phyloP scores from a whole-genome alignment of 2,797 vertebrate species.

The Tamandua tetradactyla region DNA sequence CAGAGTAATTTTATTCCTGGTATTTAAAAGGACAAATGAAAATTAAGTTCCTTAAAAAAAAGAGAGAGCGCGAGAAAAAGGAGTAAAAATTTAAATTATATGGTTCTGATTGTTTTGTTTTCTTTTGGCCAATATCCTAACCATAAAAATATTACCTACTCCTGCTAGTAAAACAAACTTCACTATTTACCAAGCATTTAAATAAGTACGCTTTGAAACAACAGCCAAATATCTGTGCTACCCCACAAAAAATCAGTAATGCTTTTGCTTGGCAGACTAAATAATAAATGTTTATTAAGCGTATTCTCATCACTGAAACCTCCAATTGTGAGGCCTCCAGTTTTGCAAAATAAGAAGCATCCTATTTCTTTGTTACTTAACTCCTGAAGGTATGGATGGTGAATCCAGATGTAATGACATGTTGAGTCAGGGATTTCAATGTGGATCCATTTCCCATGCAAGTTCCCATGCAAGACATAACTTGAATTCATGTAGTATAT shows the following conservation, averaged over 20 bases:
- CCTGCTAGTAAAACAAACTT: constrained; percentile 44
- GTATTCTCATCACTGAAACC: constrained; percentile 55
- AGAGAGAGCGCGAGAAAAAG: too few relatives aligned
- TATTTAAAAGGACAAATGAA: constrained; percentile 15
- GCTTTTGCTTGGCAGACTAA: constrained; percentile 17
- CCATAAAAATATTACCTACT: constrained; percentile 43
- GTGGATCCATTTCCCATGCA: not conserved
- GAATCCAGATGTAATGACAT: not conserved
- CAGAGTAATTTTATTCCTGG: not conserved
- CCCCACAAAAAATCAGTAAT: constrained; percentile 26
- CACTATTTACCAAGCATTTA: constrained; percentile 39
- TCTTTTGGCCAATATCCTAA: not conserved
- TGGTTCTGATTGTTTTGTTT: constrained; percentile 9
- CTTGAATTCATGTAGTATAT: not conserved
- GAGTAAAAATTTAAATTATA: not conserved
- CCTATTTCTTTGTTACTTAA: not conserved
- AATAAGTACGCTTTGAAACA: constrained; percentile 38
- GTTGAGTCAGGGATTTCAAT: not conserved
- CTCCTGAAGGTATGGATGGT: not conserved
- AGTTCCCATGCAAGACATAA: constrained; percentile 45
- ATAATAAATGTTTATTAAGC: constrained; percentile 52
- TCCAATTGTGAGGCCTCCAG: not conserved
- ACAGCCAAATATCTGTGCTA: not conserved
- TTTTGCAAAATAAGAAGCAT: not conserved
- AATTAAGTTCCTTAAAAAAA: constrained; percentile 27